Base-by-base conservation (phyloP, 2,888 invertebrate genomes). In the Gonocerus acuteangulatus region DNA sequence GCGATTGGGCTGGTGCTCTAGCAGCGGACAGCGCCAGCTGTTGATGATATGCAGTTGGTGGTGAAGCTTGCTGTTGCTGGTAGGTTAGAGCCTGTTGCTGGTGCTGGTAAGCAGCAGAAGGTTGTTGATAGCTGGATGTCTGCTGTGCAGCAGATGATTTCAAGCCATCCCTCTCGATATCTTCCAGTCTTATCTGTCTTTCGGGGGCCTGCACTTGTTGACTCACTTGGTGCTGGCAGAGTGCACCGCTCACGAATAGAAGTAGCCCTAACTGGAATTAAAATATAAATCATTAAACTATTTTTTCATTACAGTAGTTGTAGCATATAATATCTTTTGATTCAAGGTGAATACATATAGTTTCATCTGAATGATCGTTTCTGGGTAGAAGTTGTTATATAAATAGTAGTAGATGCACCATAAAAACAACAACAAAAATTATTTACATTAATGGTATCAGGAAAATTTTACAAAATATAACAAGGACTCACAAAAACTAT, bases 91-190 rank as follows among this genome's bases (percentile, higher is more conserved):
- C 22, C 16, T 58, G 48, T 62, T 60, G 62, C 59, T 22, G 63
- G 47, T 11, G 61, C 44, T 21, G 56, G 58, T 18, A 62, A 59
- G 44, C 62, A 59, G 47, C 54, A 57, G 15, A 59, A 23, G n/a
- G 63, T 49, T 9, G 61, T 52, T 22, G 65, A 42, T 61, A 47
- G 44, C 42, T 27, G 60, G 60, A 16, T 23, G 59, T 34, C 49
- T 49, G 16, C 58, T 59, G 45, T 16, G 44, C 48, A 45, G 56
- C 58, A 22, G 62, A 34, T 18, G 34, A 48, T 51, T 79, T 79
- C 57, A 83, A 72, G 69, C 83, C 85, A 69, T 87, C 87, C 34
- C 81, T 79, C 71, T 88, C 87, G 66, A 87, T 85, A 73, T 87
- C 87, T 72, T 87, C 85, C 49, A 87, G 75, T 67, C 84, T 81